Evolutionary conservation across 2,888 invertebrate species (phyloP).

Genomic region (Crematogaster levior): DNA sequence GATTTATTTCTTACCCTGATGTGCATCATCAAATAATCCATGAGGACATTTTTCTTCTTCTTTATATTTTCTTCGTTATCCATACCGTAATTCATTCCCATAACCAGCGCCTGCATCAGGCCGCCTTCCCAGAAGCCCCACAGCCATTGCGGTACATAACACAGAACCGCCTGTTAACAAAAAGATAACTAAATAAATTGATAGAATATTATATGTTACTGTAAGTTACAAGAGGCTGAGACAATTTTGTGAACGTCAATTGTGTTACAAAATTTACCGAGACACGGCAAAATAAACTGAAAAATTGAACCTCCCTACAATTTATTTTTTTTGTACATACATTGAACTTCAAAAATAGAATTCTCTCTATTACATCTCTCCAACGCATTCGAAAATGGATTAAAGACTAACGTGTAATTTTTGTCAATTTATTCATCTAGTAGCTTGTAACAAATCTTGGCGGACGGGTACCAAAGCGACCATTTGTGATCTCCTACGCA

Average conservation of each 20-base stretch:
- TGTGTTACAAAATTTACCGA: background rate
- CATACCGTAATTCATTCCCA: constrained; percentile 93
- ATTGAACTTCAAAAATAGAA: background rate
- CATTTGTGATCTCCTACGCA: background rate
- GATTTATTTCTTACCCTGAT: constrained; percentile 88
- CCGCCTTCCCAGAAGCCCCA: constrained; percentile 96
- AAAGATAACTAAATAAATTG: constrained; percentile 21
- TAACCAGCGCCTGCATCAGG: constrained; percentile 92
- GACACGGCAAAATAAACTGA: background rate
- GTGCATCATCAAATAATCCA: constrained; percentile 93
- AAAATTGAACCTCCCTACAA: background rate
- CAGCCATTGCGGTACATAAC: constrained; percentile 95
- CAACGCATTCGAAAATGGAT: background rate
- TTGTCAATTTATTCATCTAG: background rate
- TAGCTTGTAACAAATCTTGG: background rate
- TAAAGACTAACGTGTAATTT: background rate
- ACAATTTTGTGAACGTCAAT: background rate
- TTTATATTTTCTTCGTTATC: constrained; percentile 92
- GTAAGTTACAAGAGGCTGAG: background rate
- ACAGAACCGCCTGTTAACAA: constrained; percentile 91
- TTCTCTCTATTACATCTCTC: background rate
- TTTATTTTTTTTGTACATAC: background rate
- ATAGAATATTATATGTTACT: background rate
- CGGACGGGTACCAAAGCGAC: background rate
- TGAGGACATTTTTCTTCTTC: constrained; percentile 92